Evolutionary conservation across 2,113 vertebrate species (phyloP), one percentile per base, ranked within the genome.

Genomic region (Macroglossus sobrinus): DNA sequence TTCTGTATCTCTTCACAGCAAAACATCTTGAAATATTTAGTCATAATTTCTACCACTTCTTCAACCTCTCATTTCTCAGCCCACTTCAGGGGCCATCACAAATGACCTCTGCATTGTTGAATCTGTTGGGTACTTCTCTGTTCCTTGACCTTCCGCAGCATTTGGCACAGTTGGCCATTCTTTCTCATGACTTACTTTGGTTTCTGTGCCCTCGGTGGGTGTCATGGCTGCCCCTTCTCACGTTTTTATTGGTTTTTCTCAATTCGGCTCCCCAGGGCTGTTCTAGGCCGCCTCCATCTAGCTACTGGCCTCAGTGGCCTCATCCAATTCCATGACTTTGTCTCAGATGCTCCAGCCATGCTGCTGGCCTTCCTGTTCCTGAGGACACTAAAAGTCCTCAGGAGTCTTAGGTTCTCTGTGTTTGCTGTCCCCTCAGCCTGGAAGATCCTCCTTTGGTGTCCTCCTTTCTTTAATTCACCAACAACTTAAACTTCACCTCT

Each of bases 311-410:
- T 71, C 24, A 18, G 7, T 86, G 69, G 61, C 30, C 38, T 38
- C 69, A 63, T 68, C 61, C 7, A 81, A 40, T 68, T n/a, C 33
- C 19, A 24, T 12, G 50, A 76, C 28, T 7, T 50, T 24, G 11
- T 11, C 6, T 9, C 15, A 0, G 22, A 15, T 0, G 30, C 12
- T 53, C n/a, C 40, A 72, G 68, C 26, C 12, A 9, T 12, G 6
- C 28, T 63, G 43, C 40, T 6, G 8, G 47, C 50, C 35, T 61
- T 30, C 53, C 55, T 69, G 12, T 79, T 78, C 59, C 64, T 15
- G 28, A 88, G 43, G 50, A 45, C 16, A 19, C 19, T 43, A 11
- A 12, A 75, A 18, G 21, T 40, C 59, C 78, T 92, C 11, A 24
- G 24, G 50, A 86, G 38, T 55, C 55, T 45, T 10, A 21, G 21